Evolutionary conservation across 1,140 invertebrate genomes (phyloP).

Genomic region (Chelonus insularis): DNA sequence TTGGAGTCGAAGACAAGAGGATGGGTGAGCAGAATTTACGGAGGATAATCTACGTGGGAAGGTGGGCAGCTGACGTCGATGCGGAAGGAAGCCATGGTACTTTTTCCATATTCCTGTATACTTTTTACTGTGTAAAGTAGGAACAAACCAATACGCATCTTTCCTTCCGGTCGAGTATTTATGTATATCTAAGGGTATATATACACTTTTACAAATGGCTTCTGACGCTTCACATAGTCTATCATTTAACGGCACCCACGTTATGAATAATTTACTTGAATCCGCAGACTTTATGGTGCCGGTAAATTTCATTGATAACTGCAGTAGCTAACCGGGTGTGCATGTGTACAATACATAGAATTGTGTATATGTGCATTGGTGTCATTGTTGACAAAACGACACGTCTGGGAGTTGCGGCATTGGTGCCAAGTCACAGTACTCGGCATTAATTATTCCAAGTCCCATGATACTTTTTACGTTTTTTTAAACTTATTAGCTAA

Average conservation of each 20-base stretch:
- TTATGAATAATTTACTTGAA: slow-evolving; percentile 25
- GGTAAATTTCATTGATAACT: not conserved
- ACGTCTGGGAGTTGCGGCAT: slow-evolving; percentile 34
- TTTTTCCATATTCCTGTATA: slow-evolving; percentile 22
- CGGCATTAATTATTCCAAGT: slow-evolving; percentile 43
- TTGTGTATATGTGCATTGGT: not conserved
- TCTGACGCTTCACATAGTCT: slow-evolving; percentile 10
- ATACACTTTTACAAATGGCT: too few species aligned
- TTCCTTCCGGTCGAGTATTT: slow-evolving; percentile 8
- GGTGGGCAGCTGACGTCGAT: slow-evolving; percentile 29
- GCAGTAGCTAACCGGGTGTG: not conserved
- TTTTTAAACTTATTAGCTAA: slow-evolving; percentile 44
- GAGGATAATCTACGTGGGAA: slow-evolving; percentile 51
- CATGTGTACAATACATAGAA: not conserved
- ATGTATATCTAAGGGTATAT: too few species aligned
- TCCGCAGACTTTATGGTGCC: slow-evolving; percentile 2
- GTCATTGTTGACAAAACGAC: slow-evolving; percentile 23
- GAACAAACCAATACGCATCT: slow-evolving; percentile 22
- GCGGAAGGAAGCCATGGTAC: slow-evolving; percentile 10
- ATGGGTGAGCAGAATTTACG: slow-evolving; percentile 33
- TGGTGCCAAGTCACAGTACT: slow-evolving; percentile 14
- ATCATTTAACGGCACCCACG: slow-evolving; percentile 10
- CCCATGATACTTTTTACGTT: slow-evolving; percentile 34
- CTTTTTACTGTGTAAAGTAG: slow-evolving; percentile 1
- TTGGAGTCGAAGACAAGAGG: not conserved